Evolutionary conservation across 2,113 vertebrate species (phyloP), one percentile per base, ranked within the genome.

Genomic region (Myxocyprinus asiaticus): DNA sequence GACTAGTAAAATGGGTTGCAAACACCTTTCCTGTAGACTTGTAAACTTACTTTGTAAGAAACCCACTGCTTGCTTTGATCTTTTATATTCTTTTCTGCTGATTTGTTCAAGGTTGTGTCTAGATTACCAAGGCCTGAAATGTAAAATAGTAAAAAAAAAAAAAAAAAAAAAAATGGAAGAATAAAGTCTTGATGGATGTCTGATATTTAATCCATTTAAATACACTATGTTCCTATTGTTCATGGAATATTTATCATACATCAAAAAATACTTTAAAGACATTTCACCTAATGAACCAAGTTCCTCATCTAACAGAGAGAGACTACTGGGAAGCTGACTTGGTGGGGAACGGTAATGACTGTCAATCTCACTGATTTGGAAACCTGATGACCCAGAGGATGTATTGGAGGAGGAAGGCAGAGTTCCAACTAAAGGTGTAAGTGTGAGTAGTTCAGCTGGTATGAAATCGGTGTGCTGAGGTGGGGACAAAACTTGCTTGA

Each of bases 301-400:
- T 85, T 98, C 96, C 78, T 96, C 94, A 44, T 98, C 96, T 76
- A 98, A 90, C 87, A 97, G 84, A 48, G 91, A 95, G 5, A 95
- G 84, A 6, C 91, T 86, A 51, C 50, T 90, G 42, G 87, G 71
- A 0, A 81, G 73, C 55, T 85, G 81, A 77, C 76, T 69, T 69
- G 82, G 22, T 67, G 77, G 17, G 75, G 91, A 69, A 33, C 22
- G 22, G 22, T 33, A 33, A 33, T 1, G 22, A 33, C 22, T 33
- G 22, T 33, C 22, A 33, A 33, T 33, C 1, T 33, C 22, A 77
- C 0, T 45, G 1, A 81, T 63, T 76, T 0, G 85, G 85, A 51
- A 79, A 64, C 83, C 86, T 86, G 82, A 80, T 7, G 73, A 67
- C 3, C 0, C 84, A 79, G 0, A 55, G 3, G 0, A 73, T 2